A percentile compares a stretch with the other conserved stretches of the same genome.
Evolutionary conservation across 2,888 invertebrate genomes (phyloP).

Genomic region (Drosophila acutilabella): DNA sequence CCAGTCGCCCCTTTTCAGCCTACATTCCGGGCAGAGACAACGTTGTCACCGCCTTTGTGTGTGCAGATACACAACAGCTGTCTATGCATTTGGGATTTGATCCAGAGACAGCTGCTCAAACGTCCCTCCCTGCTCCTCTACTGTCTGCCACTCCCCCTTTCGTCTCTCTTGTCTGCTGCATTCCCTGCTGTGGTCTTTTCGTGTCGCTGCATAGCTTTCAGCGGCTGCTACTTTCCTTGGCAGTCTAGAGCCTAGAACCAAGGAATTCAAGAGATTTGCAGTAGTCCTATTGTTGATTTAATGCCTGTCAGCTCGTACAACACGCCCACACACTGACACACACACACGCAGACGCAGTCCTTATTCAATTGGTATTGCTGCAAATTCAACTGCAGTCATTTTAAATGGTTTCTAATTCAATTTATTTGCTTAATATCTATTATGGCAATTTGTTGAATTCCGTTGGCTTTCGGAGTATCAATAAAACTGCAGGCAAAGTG

Average conservation of each 20-base stretch:
- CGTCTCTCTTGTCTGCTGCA: slow-evolving; percentile 17
- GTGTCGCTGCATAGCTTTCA: slow-evolving; percentile 76
- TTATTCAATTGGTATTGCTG: slow-evolving; percentile 15
- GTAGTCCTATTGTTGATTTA: slow-evolving; percentile 65
- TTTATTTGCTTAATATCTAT: slow-evolving; percentile 54
- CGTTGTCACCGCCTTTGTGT: slow-evolving; percentile 51
- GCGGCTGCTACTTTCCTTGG: slow-evolving; percentile 62
- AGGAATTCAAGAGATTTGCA: slow-evolving; percentile 58
- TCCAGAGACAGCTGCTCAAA: slow-evolving; percentile 65
- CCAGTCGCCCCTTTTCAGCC: background rate
- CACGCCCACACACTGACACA: no score
- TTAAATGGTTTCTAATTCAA: slow-evolving; percentile 51
- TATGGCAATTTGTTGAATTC: slow-evolving; percentile 50
- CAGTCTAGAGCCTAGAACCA: slow-evolving; percentile 33
- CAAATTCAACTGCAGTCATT: slow-evolving; percentile 30
- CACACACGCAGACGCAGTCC: no score
- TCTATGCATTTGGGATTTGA: slow-evolving; percentile 76
- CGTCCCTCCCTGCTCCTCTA: slow-evolving; percentile 7
- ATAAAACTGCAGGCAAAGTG: slow-evolving; percentile 27
- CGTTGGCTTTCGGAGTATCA: slow-evolving; percentile 10
- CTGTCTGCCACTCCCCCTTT: background rate
- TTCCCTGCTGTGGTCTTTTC: slow-evolving; percentile 72
- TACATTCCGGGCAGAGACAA: background rate
- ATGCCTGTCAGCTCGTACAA: slow-evolving; percentile 26
- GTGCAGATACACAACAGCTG: slow-evolving; percentile 57